Conservation (phyloP, 2,113 vertebrate genomes). For the Ifrita kowaldi region DNA sequence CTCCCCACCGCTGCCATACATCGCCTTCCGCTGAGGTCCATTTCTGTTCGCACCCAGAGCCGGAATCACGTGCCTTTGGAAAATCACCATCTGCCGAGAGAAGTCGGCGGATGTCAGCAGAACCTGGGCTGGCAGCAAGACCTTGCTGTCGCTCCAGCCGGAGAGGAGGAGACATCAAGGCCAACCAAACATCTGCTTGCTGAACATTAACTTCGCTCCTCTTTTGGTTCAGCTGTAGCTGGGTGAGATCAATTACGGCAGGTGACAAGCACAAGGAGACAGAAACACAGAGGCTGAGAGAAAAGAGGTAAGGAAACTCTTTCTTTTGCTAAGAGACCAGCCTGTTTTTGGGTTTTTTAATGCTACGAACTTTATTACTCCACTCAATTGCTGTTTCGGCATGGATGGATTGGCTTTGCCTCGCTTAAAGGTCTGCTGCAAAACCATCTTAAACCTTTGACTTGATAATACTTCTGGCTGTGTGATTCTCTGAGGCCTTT, state of each 20-base stretch:
- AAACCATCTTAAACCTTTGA: neutral
- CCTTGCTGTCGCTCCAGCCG: neutral
- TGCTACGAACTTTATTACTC: neutral
- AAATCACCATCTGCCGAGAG: neutral
- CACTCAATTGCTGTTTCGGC: neutral
- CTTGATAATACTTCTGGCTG: neutral
- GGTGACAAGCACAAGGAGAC: neutral
- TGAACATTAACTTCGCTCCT: neutral
- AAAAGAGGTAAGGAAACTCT: conserved; percentile 39
- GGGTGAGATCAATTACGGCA: conserved; percentile 1
- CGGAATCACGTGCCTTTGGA: neutral
- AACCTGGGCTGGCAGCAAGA: neutral
- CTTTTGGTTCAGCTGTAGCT: conserved; percentile 12
- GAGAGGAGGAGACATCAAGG: conserved; percentile 48
- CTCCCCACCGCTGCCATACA: neutral
- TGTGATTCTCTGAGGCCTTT: neutral
- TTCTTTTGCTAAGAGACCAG: neutral
- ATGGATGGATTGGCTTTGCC: neutral
- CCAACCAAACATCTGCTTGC: neutral
- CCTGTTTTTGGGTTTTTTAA: neutral
- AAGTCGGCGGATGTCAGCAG: neutral
- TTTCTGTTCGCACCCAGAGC: neutral
- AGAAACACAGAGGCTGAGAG: neutral
- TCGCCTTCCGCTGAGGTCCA: neutral
- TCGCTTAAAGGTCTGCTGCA: neutral